Conservation (phyloP, 2,797 vertebrate genomes). For the Malurus leucopterus region DNA sequence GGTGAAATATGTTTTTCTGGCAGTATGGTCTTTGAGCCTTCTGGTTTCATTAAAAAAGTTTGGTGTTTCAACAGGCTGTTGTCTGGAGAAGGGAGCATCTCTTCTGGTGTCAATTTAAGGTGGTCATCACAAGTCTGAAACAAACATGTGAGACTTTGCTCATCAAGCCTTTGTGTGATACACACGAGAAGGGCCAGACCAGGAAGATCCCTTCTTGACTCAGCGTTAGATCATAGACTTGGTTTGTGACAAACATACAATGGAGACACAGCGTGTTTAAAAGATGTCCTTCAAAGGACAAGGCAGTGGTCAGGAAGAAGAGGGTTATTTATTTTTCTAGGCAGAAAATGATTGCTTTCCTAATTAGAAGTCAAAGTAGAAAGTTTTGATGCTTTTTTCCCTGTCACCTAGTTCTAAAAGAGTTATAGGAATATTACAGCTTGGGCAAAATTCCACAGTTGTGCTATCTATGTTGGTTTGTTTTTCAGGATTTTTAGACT, state of each 20-base stretch:
- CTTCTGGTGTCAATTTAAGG: conserved; percentile 52
- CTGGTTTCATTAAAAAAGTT: conserved; percentile 46
- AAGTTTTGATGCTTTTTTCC: rapidly evolving
- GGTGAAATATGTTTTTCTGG: conserved; percentile 36
- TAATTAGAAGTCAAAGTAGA: not conserved
- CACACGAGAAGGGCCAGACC: not conserved
- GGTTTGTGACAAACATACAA: not conserved
- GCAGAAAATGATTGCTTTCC: not conserved
- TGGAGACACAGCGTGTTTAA: not conserved
- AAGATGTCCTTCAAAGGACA: not conserved
- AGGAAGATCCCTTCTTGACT: conserved; percentile 26
- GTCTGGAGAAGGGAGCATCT: conserved; percentile 21
- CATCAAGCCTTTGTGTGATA: not conserved
- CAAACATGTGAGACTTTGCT: conserved; percentile 38
- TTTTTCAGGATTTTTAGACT: not conserved
- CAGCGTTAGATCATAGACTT: not conserved
- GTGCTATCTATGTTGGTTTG: not conserved
- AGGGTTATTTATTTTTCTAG: not conserved
- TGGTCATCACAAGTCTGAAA: conserved; percentile 25
- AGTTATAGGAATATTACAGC: not conserved
- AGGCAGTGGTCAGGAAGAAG: not conserved
- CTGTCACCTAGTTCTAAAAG: not conserved
- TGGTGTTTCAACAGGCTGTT: conserved; percentile 59
- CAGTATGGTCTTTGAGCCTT: conserved; percentile 42
- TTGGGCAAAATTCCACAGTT: not conserved